Base-by-base conservation (phyloP, 2,888 invertebrate genomes). In the Hoplodrina ambigua region DNA sequence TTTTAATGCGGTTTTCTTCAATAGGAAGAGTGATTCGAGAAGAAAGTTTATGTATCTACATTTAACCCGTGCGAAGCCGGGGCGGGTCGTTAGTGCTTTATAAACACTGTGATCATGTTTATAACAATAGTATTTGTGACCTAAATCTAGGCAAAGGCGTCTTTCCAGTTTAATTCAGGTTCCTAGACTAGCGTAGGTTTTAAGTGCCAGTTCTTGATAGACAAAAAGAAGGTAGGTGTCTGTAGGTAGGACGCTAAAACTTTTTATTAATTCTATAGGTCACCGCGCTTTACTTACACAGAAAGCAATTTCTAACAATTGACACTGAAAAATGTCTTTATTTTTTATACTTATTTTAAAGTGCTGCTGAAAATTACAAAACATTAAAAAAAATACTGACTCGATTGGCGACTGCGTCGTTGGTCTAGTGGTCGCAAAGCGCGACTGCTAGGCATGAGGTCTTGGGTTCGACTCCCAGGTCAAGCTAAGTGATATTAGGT, bases 101-200 rank as follows among this genome's bases (percentile, higher is more conserved):
- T 44, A 44, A 10, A 4, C 44, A 7, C 8, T 37, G 37, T 17
- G 25, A 54, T 54, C n/a, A 13, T 8, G 5, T 44, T 60, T 60
- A 19, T 59, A 59, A 74, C 75, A 75, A 75, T 66, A 25, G n/a
- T 67, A 44, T 41, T 41, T 68, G 46, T 46, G 37, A 76, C 56
- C 50, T 1, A 57, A 46, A 46, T 69, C 4, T 11, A 55, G 11
- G 20, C 69, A 25, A 50, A 56, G 49, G 50, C 30, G 46, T 70
- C 13, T 76, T 46, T 69, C 70, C 37, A 77, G 71, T 72, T 72
- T 46, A 30, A 25, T 56, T 72, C 52, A 59, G 41, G 72, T 71
- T 77, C 49, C 4, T 41, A 70, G 41, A 19, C 49, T 25, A 19
- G 69, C 69, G 71, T 69, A 69, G 71, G 77, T 56, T 52, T 64